phyloP scores from a whole-genome alignment of 1,140 invertebrate species.

The Radopholus similis region DNA sequence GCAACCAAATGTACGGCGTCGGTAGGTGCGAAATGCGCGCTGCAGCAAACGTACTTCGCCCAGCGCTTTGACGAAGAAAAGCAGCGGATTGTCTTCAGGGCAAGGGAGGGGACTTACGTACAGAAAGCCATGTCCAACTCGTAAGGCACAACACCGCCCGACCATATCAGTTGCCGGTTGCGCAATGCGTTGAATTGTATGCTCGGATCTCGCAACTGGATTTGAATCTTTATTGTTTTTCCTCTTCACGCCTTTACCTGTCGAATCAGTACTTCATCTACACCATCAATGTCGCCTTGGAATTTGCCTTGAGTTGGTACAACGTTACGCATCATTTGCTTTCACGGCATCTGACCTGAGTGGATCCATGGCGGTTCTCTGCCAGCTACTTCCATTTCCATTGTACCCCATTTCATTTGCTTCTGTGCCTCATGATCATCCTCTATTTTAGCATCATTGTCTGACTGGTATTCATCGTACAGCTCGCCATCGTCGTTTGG shows the following conservation, averaged over 20 bases:
- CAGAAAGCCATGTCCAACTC: conserved; percentile 56
- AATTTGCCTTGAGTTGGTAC: conserved; percentile 54
- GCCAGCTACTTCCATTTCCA: too few species aligned
- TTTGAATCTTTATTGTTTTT: not conserved
- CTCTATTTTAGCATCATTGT: too few species aligned
- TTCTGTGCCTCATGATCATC: too few species aligned
- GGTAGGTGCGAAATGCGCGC: conserved; percentile 50
- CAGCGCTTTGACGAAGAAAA: conserved; percentile 29
- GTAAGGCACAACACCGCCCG: conserved; percentile 51
- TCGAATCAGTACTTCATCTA: conserved; percentile 42
- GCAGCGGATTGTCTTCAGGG: too few species aligned
- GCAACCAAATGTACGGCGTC: conserved; percentile 52
- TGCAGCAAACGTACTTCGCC: conserved; percentile 51
- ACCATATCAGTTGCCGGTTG: conserved; percentile 28
- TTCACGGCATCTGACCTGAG: conserved; percentile 16
- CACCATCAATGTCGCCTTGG: conserved; percentile 59
- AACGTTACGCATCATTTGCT: not conserved
- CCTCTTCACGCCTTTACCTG: conserved; percentile 6
- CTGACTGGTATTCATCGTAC: too few species aligned
- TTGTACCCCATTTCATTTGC: too few species aligned
- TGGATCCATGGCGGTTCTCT: conserved; percentile 28
- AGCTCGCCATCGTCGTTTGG: too few species aligned
- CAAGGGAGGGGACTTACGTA: conserved; percentile 41
- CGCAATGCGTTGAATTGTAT: conserved; percentile 23
- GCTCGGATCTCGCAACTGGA: conserved; percentile 20